Evolutionary conservation across 53 echinoderm and acorn worm species (phyloP).

Genomic region (Crossaster papposus): DNA sequence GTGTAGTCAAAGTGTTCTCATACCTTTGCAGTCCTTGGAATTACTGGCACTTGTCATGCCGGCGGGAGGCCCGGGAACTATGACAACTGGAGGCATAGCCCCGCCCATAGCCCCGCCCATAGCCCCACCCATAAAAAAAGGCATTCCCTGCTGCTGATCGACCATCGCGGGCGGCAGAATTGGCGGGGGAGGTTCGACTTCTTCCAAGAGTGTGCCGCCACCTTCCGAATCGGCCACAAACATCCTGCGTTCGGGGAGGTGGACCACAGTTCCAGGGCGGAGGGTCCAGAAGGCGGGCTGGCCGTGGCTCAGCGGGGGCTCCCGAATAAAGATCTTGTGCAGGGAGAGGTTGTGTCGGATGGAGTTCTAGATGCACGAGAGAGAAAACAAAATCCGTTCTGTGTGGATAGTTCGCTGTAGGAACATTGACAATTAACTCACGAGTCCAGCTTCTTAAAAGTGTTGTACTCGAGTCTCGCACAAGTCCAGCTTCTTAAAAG

Average conservation of each 20-base stretch:
- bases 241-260: slow-evolving; percentile 78
- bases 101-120: no score
- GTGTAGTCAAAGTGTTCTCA: neutral
- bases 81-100: slow-evolving; percentile 41
- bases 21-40: neutral
- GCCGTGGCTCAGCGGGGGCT: slow-evolving; percentile 78
- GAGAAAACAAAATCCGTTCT: neutral
- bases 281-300: slow-evolving; percentile 96
- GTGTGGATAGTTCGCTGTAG: neutral
- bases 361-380: slow-evolving; percentile 73
- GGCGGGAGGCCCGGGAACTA: slow-evolving; percentile 6
- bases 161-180: slow-evolving; percentile 12
- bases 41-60: neutral
- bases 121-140: slow-evolving; percentile 12
- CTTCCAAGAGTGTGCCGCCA: slow-evolving; percentile 29
- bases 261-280: slow-evolving; percentile 84
- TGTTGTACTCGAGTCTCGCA: no score
- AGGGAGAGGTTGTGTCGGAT: slow-evolving; percentile 97
- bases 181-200: slow-evolving; percentile 1
- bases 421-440: no score
- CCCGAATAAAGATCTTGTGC: slow-evolving; percentile 93
- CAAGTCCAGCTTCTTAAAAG: no score
- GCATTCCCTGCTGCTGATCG: neutral
- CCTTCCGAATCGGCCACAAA: slow-evolving; percentile 60
- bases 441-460: no score